A percentile compares a stretch with the other conserved stretches of the same genome.
phyloP scores from a whole-genome alignment of 2,888 invertebrate genomes.

The Schrankia costaestrigalis region DNA sequence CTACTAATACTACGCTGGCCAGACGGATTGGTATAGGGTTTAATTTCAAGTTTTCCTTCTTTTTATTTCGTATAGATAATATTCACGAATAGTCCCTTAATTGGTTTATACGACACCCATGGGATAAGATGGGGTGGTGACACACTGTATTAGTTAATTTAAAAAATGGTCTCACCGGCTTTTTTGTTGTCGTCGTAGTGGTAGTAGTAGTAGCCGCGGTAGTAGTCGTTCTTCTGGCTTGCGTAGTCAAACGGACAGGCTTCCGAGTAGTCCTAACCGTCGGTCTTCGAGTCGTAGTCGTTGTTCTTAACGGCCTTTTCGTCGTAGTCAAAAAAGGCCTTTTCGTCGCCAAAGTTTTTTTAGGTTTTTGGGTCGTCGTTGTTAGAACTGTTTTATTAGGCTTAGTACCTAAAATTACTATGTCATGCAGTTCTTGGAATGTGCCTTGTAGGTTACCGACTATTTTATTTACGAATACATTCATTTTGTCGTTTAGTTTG shows the following conservation, averaged over 20 bases:
- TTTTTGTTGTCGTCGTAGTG: slow-evolving; percentile 50
- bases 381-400: slow-evolving; percentile 56
- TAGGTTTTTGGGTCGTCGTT: slow-evolving; percentile 66
- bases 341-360: slow-evolving; percentile 59
- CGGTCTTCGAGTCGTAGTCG: slow-evolving; percentile 64
- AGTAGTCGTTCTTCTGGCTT: slow-evolving; percentile 47
- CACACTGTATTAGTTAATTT: not conserved
- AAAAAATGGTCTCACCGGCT: slow-evolving; percentile 58
- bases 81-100: too few relatives aligned
- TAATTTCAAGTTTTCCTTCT: too few relatives aligned
- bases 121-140: not conserved
- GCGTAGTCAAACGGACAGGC: slow-evolving; percentile 58
- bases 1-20: too few relatives aligned
- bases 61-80: too few relatives aligned
- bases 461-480: slow-evolving; percentile 90
- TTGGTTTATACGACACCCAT: too few relatives aligned
- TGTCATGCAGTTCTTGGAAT: slow-evolving; percentile 89
- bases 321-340: slow-evolving; percentile 71
- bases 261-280: slow-evolving; percentile 66
- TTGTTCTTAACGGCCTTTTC: slow-evolving; percentile 57
- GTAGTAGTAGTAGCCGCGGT: slow-evolving; percentile 41
- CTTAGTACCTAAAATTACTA: slow-evolving; percentile 81
- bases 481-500: slow-evolving; percentile 88
- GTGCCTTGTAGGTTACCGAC: slow-evolving; percentile 91
- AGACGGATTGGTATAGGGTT: too few relatives aligned